These are phyloP conservation scores for Catharus minimus DNA, from an alignment of 2,113 vertebrate species.

Conservation along the genomic window DNA sequence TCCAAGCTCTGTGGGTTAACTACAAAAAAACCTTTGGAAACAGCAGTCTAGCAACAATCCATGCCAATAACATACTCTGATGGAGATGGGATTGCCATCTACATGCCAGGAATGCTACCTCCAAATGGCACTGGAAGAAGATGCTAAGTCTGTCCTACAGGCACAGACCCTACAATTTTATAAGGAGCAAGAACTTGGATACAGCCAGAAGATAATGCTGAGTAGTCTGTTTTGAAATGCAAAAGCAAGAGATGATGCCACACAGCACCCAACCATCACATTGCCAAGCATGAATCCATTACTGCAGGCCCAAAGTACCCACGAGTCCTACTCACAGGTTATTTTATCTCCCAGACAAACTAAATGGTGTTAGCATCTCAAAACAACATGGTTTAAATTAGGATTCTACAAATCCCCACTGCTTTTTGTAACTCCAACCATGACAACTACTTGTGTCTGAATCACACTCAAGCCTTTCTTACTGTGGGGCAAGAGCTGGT, in stretches of 20 bases:
- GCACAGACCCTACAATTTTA: background rate
- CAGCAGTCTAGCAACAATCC: background rate
- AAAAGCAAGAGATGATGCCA: background rate
- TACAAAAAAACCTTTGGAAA: conserved; percentile 11
- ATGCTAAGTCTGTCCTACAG: background rate
- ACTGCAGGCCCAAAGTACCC: background rate
- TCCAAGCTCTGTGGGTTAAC: background rate
- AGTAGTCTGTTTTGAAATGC: background rate
- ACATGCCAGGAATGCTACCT: background rate
- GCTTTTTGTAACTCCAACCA: background rate
- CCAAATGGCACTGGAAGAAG: background rate
- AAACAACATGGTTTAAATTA: background rate
- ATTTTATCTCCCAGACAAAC: background rate
- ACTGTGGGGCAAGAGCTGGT: background rate
- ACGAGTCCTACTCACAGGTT: rapidly evolving
- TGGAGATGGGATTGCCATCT: background rate
- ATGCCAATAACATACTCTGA: background rate
- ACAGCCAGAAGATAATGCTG: background rate
- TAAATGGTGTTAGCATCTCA: background rate
- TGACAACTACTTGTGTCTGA: background rate
- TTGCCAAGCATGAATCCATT: too few relatives aligned
- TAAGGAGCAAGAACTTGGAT: background rate
- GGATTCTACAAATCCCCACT: background rate
- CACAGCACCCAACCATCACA: rapidly evolving
- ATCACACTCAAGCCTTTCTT: background rate